Evolutionary conservation across 2,113 vertebrate species (phyloP).

Genomic region (Paracanthobrama guichenoti): DNA sequence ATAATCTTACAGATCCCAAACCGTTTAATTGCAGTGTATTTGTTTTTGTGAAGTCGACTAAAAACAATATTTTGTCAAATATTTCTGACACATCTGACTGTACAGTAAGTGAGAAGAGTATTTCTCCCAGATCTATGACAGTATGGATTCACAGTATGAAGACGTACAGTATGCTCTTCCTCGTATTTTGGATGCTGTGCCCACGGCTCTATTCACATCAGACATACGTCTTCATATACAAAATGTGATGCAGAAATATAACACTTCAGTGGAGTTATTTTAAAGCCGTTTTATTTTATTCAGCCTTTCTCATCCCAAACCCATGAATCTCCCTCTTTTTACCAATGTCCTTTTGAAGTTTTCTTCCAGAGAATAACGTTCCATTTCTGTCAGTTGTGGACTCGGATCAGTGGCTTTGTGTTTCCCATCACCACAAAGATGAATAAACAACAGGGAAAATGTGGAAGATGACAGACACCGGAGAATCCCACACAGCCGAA

Average conservation of each 20-base stretch:
- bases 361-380: conserved; percentile 52
- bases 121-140: background rate
- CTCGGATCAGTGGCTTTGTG: conserved; percentile 59
- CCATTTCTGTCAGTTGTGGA: conserved; percentile 64
- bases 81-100: background rate
- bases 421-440: conserved; percentile 45
- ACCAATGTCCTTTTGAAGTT: background rate
- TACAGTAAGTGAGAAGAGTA: background rate
- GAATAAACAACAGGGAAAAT: conserved; percentile 11
- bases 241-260: background rate
- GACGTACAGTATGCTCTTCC: background rate
- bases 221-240: conserved; percentile 4
- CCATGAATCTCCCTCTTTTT: background rate
- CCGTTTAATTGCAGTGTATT: background rate
- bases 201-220: conserved; percentile 62
- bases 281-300: conserved; percentile 6
- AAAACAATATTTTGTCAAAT: background rate
- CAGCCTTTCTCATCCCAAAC: background rate
- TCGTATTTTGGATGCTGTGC: background rate
- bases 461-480: background rate
- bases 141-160: background rate
- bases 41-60: background rate
- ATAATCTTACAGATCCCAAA: too few species aligned
- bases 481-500: background rate
- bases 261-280: conserved; percentile 3